Base-by-base conservation (phyloP, 1,140 invertebrate species). In the Monochamus saltuarius region DNA sequence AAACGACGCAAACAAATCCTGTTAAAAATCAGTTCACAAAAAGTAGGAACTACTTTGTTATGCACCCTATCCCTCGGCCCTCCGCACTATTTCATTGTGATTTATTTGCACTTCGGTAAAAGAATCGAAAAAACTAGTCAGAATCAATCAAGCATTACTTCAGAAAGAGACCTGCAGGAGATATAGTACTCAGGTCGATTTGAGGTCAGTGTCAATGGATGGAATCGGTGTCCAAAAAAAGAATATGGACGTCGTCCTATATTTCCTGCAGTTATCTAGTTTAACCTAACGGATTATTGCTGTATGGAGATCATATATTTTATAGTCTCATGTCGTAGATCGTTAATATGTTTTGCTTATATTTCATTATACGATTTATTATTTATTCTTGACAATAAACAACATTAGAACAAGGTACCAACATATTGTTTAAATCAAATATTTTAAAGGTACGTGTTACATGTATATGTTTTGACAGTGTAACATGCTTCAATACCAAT, bases 141-240 rank as follows among this genome's bases (percentile, higher is more conserved):
- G 71, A 75, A 75, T 75, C 73, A 75, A 75, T 75, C 74, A 75
- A 68, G 68, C 72, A 75, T 74, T 74, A 74, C 73, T 74, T 70
- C 65, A 67, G 66, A 71, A 65, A 65, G 61, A 68, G 70, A 70
- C 62, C 73, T 74, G 74, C 63, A 49, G 63, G 72, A 75, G 73
- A 75, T 75, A 73, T 72, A 73, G 57, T 60, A 59, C 52, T 39
- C 38, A 64, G 73, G 74, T 74, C 70, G 72, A 73, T 62, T 46
- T 50, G 63, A 63, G 69, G 70, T 69, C 67, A 68, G 59, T 67
- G 68, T 68, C 72, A 66, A 51, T 46, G 52, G 56, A 66, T 64
- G 65, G 22, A 36, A 29, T 29, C 34, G 49, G 22, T 51, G 49
- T 51, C 49, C 22, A 14, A 35, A 22, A n/a, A n/a, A 51, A 22